Conservation (phyloP, 1,140 invertebrate genomes). For the Patella vulgata region DNA sequence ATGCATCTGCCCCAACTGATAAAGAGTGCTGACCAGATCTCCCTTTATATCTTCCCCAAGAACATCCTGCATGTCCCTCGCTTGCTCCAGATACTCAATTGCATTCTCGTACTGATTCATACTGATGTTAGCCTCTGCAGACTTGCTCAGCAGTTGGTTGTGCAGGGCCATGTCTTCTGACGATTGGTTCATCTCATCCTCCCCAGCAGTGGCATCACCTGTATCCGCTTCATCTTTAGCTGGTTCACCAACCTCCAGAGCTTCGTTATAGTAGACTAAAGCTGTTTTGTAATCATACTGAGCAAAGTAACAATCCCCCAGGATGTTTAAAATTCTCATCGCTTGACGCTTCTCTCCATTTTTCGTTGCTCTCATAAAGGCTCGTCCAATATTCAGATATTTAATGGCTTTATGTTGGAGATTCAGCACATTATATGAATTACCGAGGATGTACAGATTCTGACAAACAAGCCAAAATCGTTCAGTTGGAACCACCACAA, state of each 20-base stretch:
- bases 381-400: constrained; percentile 54
- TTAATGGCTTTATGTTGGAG: constrained; percentile 59
- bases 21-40: constrained; percentile 55
- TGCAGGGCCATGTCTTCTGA: constrained; percentile 61
- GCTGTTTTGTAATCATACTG: constrained; percentile 62
- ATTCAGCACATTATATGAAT: constrained; percentile 59
- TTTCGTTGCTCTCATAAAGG: constrained; percentile 49
- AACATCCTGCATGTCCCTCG: constrained; percentile 58
- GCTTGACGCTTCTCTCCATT: constrained; percentile 52
- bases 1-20: constrained; percentile 62
- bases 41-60: constrained; percentile 62
- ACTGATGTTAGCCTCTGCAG: constrained; percentile 60
- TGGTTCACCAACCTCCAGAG: constrained; percentile 53
- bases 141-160: constrained; percentile 59
- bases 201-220: constrained; percentile 11
- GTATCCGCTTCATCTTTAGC: constrained; percentile 14
- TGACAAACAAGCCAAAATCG: constrained; percentile 62
- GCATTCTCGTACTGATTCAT: constrained; percentile 64
- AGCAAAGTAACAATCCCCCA: constrained; percentile 62
- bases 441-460: constrained; percentile 61
- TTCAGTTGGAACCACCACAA: constrained; percentile 49
- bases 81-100: constrained; percentile 58
- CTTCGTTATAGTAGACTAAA: constrained; percentile 58
- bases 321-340: constrained; percentile 58
- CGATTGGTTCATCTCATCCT: constrained; percentile 47